Evolutionary conservation across 2,797 vertebrate species (phyloP).

Genomic region (Anguilla megastoma): DNA sequence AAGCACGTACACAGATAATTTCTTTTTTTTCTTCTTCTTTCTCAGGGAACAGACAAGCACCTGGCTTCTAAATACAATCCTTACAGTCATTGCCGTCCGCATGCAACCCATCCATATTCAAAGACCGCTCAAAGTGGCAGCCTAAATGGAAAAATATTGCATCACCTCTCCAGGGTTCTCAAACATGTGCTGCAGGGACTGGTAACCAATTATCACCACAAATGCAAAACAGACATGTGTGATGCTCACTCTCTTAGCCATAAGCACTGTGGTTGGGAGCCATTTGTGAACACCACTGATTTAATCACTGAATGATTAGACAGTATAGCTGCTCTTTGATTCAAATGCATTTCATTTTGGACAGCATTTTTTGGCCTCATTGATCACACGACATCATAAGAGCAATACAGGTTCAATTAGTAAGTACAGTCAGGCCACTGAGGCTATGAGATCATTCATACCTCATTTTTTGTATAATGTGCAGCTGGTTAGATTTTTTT

Average conservation of each 20-base stretch:
- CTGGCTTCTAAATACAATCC: not conserved
- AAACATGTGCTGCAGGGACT: not conserved
- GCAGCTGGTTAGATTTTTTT: not conserved
- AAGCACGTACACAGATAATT: not conserved
- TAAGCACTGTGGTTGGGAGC: not conserved
- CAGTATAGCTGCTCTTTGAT: not conserved
- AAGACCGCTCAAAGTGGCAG: conserved; percentile 8
- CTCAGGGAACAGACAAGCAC: not conserved
- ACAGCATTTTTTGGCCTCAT: not conserved
- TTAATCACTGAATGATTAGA: not conserved
- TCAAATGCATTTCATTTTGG: not conserved
- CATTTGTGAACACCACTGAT: not conserved
- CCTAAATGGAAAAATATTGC: conserved; percentile 36
- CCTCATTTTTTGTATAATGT: not conserved
- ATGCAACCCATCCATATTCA: conserved; percentile 6
- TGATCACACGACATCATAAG: not conserved
- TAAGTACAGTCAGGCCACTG: not conserved
- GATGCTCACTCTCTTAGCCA: not conserved
- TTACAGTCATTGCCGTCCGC: not conserved
- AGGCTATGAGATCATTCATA: not conserved
- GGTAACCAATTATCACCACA: conserved; percentile 38
- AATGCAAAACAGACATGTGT: conserved; percentile 37
- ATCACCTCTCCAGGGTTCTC: conserved; percentile 13
- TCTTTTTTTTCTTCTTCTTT: not conserved
- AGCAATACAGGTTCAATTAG: not conserved